Percentiles rank a stretch among this genome's conserved stretches.
Evolutionary conservation across 2,888 invertebrate genomes (phyloP).

Genomic region (Liposcelis brunnea): DNA sequence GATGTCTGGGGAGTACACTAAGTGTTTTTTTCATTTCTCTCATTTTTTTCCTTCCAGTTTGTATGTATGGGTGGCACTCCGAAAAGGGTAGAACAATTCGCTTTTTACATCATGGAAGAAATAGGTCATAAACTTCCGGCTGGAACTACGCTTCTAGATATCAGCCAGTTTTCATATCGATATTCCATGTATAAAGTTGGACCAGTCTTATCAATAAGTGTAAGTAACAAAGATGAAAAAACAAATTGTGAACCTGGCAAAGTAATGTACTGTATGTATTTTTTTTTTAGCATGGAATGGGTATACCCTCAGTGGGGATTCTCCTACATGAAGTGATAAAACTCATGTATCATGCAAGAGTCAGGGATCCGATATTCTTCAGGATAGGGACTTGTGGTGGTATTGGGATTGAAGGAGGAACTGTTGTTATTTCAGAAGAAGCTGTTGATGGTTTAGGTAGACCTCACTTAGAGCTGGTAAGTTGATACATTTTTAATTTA

Average conservation of each 20-base stretch:
- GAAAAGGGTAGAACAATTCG: constrained; percentile 84
- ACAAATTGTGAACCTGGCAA: constrained; percentile 2
- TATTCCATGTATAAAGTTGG: constrained; percentile 95
- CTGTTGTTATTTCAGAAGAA: constrained; percentile 83
- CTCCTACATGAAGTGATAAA: constrained; percentile 92
- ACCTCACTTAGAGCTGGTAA: constrained; percentile 68
- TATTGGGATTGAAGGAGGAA: constrained; percentile 80
- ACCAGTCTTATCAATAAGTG: constrained; percentile 67
- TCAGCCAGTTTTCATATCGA: constrained; percentile 79
- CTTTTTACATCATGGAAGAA: constrained; percentile 76
- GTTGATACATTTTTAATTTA: constrained; percentile 19
- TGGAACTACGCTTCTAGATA: constrained; percentile 72
- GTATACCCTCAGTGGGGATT: constrained; percentile 89
- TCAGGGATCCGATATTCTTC: constrained; percentile 77
- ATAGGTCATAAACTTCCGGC: constrained; percentile 78
- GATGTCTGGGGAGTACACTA: too few species aligned
- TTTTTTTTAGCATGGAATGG: constrained; percentile 83
- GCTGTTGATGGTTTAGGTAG: constrained; percentile 76
- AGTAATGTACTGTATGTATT: too few species aligned
- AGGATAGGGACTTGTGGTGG: constrained; percentile 89
- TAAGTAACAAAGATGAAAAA: constrained; percentile 32
- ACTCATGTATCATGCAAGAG: constrained; percentile 83
- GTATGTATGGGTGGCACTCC: constrained; percentile 95
- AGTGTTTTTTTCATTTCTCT: too few species aligned
- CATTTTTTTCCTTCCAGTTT: constrained; percentile 41